Base-by-base conservation (phyloP, 2,113 vertebrate species). In the Petaurus breviceps region DNA sequence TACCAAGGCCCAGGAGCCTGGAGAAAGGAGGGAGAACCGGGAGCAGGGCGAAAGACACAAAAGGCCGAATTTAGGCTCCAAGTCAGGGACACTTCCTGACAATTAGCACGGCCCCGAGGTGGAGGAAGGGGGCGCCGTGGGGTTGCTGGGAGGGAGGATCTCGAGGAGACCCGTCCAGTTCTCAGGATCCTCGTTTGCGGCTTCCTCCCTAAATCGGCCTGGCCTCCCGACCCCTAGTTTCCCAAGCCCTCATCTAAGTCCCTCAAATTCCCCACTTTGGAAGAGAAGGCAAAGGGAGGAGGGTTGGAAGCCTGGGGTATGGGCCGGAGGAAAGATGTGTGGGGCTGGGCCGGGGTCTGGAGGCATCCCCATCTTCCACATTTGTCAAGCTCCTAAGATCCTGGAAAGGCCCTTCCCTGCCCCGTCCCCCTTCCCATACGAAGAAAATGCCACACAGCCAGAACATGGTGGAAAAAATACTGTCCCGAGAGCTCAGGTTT, bases 81-180 rank as follows among this genome's bases (percentile, higher is more conserved):
- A 0, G 61, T n/a, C 61, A 1, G 37, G 16, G 37, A 2, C 31
- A 77, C 37, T n/a, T n/a, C 37, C 37, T 5, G 37, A 19, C 37
- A 77, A 7, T n/a, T 19, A 77, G 37, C 61, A 11, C 12, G 12
- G 14, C 11, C 31, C 99, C 99, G 46, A 94, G 99, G 49, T 98
- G 99, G 95, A 98, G 97, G 0, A 16, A 92, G 12, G 98, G 98
- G 95, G 99, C 99, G 0, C 94, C 2, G 31, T 97, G 98, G 94
- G 19, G 43, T 16, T 99, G 99, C 98, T 99, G 97, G 43, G 98
- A 99, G 3, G 99, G 99, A 90, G 99, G 99, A 99, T 99, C 99
- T 50, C 99, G 99, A 12, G 98, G 99, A 97, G 98, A 99, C 49
- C 97, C 98, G 95, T 16, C 89, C 97, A 37, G 97, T 90, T 1